These are phyloP conservation scores for Dicyrtoma fusca DNA, from an alignment of 2,888 invertebrate species.

Conservation along the genomic window DNA sequence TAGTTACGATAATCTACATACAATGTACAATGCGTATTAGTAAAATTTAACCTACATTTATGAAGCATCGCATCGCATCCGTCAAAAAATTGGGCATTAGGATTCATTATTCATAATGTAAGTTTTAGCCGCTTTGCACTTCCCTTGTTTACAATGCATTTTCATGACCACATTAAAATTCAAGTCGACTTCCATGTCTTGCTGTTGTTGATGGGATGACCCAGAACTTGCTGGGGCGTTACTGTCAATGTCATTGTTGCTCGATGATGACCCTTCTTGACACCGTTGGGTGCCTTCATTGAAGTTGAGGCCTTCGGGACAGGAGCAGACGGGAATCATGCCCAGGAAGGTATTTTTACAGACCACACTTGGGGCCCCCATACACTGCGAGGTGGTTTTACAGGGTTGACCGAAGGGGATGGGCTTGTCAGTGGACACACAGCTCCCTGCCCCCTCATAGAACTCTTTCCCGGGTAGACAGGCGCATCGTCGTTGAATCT, in stretches of 20 bases:
- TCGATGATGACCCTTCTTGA: not conserved
- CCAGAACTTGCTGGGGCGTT: too few relatives aligned
- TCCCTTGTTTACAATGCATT: not conserved
- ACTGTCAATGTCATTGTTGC: not conserved
- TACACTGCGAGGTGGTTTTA: slow-evolving; percentile 16
- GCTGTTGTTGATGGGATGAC: too few relatives aligned
- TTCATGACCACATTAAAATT: slow-evolving; percentile 18
- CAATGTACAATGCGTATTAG: too few relatives aligned
- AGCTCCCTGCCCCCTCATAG: slow-evolving; percentile 14
- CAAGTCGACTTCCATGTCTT: slow-evolving; percentile 11
- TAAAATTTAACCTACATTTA: too few relatives aligned
- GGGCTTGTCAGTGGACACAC: not conserved
- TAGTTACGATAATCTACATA: too few relatives aligned
- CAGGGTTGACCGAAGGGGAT: slow-evolving; percentile 20
- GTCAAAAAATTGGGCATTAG: too few relatives aligned
- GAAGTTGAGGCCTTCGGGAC: slow-evolving; percentile 14
- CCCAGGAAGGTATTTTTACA: slow-evolving; percentile 24
- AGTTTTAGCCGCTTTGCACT: slow-evolving; percentile 17
- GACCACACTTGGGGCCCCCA: slow-evolving; percentile 3
- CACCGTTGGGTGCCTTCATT: not conserved
- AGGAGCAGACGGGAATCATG: slow-evolving; percentile 20
- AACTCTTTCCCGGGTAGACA: slow-evolving; percentile 17
- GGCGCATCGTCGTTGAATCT: not conserved
- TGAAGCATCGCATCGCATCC: too few relatives aligned
- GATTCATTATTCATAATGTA: not conserved